phyloP scores from a whole-genome alignment of 2,797 vertebrate species.

The Sebastes aleutianus region DNA sequence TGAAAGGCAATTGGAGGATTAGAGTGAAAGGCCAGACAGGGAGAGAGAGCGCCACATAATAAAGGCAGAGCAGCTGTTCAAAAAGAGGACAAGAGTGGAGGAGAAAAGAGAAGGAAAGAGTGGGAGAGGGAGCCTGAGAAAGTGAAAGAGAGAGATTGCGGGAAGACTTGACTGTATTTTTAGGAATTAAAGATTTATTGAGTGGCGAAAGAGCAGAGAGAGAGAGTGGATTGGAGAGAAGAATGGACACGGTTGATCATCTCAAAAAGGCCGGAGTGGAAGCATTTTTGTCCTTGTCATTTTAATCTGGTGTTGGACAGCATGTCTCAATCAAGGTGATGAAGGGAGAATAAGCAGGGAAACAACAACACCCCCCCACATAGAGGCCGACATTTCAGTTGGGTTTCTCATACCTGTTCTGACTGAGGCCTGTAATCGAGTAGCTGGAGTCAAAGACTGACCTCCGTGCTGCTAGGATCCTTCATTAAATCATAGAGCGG shows the following conservation, averaged over 20 bases:
- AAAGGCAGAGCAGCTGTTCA: conserved; percentile 79
- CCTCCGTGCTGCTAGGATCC: conserved; percentile 44
- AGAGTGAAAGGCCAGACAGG: conserved; percentile 78
- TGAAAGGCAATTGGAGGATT: conserved; percentile 79
- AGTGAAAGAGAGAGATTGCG: conserved; percentile 21
- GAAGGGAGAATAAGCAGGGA: conserved; percentile 25
- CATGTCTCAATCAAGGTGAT: conserved; percentile 39
- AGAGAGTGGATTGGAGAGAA: conserved; percentile 29
- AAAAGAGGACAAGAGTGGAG: conserved; percentile 60
- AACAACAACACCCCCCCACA: background rate
- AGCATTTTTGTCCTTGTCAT: conserved; percentile 64
- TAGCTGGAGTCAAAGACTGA: conserved; percentile 36
- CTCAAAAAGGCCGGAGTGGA: conserved; percentile 43
- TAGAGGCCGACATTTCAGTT: background rate
- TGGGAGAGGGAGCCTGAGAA: conserved; percentile 15
- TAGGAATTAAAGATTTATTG: conserved; percentile 68
- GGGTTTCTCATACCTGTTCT: conserved; percentile 23
- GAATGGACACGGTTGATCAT: conserved; percentile 37
- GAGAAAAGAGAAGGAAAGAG: conserved; percentile 49
- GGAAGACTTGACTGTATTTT: conserved; percentile 56
- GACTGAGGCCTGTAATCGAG: conserved; percentile 16
- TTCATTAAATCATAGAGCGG: conserved; percentile 63
- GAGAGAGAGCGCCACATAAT: conserved; percentile 67
- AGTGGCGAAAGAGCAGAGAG: conserved; percentile 40
- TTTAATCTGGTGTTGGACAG: conserved; percentile 54